Evolutionary conservation across 1,140 invertebrate species (phyloP), one percentile per base, ranked within the genome.

Genomic region (Papilio helenus): DNA sequence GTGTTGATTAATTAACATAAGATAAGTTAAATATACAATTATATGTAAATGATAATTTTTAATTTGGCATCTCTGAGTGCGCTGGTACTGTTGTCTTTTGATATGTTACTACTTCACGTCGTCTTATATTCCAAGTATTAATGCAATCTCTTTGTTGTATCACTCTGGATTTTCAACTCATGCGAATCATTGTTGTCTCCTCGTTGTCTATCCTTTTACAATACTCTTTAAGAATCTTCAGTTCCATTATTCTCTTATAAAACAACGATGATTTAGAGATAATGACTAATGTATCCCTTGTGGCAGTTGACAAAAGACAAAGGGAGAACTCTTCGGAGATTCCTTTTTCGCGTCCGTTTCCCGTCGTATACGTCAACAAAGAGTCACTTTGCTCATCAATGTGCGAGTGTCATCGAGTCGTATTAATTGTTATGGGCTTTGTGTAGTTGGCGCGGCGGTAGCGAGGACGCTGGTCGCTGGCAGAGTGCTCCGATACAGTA

Each of bases 381-480:
- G 76, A 65, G 76, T 65, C 51, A 77, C 34, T 77, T 65, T 65
- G 7, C 34, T 58, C 34, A 77, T 77, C 55, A 77, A 77, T 65
- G 18, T n/a, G 76, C 58, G 58, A 77, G 76, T 77, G 76, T 23
- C 76, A 77, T 77, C 76, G 58, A 77, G 76, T 39, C n/a, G 58
- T 46, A 77, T 77, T 65, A 65, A 77, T 76, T 61, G 76, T 23
- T 16, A n/a, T 20, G 76, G 55, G 55, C 76, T 77, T 77, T 77
- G 76, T 65, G n/a, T 23, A 20, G 5, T n/a, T n/a, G n/a, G n/a
- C n/a, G 49, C 49, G 16, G 49, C 18, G 49, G 16, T 7, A 7
- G 29, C 29, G 20, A 10, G 0, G 3, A 18, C 34, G 71, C 18
- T 72, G 72, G 44, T 12, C 23, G 39, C 39, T 3, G 5, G 18